Evolutionary conservation across 2,888 invertebrate species (phyloP), one percentile per base, ranked within the genome.

Genomic region (Aricia artaxerxes): DNA sequence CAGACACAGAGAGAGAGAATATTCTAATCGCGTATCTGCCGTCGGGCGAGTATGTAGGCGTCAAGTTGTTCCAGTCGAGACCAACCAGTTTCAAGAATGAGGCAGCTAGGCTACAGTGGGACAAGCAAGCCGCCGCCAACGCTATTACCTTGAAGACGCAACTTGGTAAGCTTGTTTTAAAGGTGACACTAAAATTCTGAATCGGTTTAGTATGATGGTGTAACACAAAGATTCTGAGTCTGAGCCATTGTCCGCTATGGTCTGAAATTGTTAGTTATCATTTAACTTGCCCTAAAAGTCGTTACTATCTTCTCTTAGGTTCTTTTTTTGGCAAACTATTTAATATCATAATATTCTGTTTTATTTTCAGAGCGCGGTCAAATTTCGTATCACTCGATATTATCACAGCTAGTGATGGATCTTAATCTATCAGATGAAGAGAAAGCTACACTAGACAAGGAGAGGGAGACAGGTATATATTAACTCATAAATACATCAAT

Each of bases 1-100:
- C 38, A 24, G 93, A 92, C 9, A 79, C 88, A 1, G 92, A 93
- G 38, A 94, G 92, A 69, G 92, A 93, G 89, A 95, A 96, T 85
- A 92, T 96, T 3, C 88, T 97, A 0, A 94, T 97, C 81, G 95
- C 96, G 0, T 95, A 95, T 83, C 93, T 96, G 4, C 95, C 96
- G 0, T 90, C 94, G 0, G 96, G 96, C 0, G 95, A 95, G 84
- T 96, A 96, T 82, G 94, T 96, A 9, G 97, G 97, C 49, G 95
- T 97, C 81, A 96, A 96, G 86, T 89, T 97, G 75, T 96, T 97
- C 86, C 94, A 95, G 81, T 93, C 93, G 0, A 93, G 95, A 69
- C 96, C 97, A 0, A 86, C 88, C n/a, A 87, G 87, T 11, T 96
- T 96, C 86, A 95, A 95, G 84, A 96, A 90, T 83, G 96, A 96